A percentile compares a stretch with the other conserved stretches of the same genome.
These are phyloP conservation scores for Aporophyla lueneburgensis DNA, from an alignment of 2,888 invertebrate species.

Conservation along the genomic window DNA sequence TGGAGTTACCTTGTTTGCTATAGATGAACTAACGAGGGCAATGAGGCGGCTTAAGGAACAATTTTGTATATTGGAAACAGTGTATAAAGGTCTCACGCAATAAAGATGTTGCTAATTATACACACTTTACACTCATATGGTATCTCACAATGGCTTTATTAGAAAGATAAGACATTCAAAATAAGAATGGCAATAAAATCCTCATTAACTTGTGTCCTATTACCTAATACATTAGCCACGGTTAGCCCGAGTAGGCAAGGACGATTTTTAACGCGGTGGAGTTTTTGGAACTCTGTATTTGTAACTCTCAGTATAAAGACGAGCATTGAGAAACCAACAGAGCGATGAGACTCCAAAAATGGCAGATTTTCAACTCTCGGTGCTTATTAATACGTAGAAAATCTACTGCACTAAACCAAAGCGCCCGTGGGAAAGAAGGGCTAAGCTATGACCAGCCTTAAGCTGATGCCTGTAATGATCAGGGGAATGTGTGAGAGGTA, in stretches of 20 bases:
- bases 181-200: not conserved
- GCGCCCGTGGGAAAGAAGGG: not conserved
- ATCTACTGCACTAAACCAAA: not conserved
- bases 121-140: no score
- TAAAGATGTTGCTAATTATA: constrained; percentile 17
- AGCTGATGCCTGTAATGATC: not conserved
- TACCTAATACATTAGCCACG: not conserved
- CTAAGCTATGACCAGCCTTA: not conserved
- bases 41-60: constrained; percentile 52
- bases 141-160: not conserved
- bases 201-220: not conserved
- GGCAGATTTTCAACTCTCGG: not conserved
- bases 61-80: constrained; percentile 53
- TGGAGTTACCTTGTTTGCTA: constrained; percentile 69
- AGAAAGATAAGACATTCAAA: not conserved
- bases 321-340: no score
- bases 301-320: no score
- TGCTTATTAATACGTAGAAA: no score
- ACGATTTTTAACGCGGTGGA: not conserved
- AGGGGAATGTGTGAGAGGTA: not conserved
- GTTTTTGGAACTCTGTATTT: not conserved
- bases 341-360: no score
- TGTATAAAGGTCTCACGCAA: constrained; percentile 29
- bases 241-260: not conserved
- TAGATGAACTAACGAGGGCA: constrained; percentile 58